Conservation (phyloP, 2,113 vertebrate genomes). For the Sus scrofa region T2T-Sscrofa CM000827.6:52701001-52701500, state of each 20-base stretch:
- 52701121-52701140: background rate
- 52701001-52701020: constrained; percentile 12
- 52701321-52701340: background rate
- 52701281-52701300: background rate
- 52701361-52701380: background rate
- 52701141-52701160: background rate
- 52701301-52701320: background rate
- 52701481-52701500: background rate
- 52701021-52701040: background rate
- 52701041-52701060: background rate
- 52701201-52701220: background rate
- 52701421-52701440: background rate
- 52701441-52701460: background rate
- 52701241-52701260: background rate
- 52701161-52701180: background rate
- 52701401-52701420: background rate
- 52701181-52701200: background rate
- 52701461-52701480: background rate
- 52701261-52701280: background rate
- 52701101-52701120: background rate
- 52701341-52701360: background rate
- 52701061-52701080: background rate
- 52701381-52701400: background rate
- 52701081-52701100: background rate
- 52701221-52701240: constrained; percentile 4